Evolutionary conservation across 2,888 invertebrate species (phyloP), one percentile per base, ranked within the genome.

Genomic region (Aleiodes alternator): DNA sequence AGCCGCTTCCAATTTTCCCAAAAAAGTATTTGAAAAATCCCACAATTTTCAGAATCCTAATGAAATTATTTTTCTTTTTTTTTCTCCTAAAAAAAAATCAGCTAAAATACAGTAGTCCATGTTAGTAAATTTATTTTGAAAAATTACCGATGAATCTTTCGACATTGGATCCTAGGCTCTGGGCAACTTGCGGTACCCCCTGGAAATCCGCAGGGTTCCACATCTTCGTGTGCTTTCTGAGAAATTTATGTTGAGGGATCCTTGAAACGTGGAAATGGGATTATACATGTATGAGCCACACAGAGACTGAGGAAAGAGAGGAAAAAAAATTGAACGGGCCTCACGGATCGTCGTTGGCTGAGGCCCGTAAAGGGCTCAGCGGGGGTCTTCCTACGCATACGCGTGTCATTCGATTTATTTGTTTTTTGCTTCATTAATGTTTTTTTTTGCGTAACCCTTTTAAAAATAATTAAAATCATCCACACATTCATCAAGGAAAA

Each of bases 101-200:
- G 14, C 5, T 4, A 51, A 51, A 51, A 51, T 14, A 50, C 12
- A 31, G 43, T 8, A 70, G 43, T 56, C 48, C 16, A 70, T 43
- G 23, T n/a, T 51, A 51, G 51, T 51, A 6, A 14, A n/a, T 11
- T 14, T 51, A 51, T 51, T 4, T 51, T 43, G 79, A 78, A 79
- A 83, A 82, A 80, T 83, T 75, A 82, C 70, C 77, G 78, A 83
- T 84, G 78, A 84, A 84, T 86, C 84, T 83, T 57, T 86, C 84
- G 73, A 76, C 84, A 34, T n/a, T 14, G 23, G 16, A 71, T n/a
- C 59, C 59, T 7, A 7, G 3, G 38, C 59, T 43, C 43, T 9
- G 43, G 59, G 14, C 14, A 34, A 59, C n/a, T 38, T 38, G 11
- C 12, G 9, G 29, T 9, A 29, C 6, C 38, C 59, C 14, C 38